phyloP scores from a whole-genome alignment of 2,797 vertebrate species.

The Cossypha dichroa region DNA sequence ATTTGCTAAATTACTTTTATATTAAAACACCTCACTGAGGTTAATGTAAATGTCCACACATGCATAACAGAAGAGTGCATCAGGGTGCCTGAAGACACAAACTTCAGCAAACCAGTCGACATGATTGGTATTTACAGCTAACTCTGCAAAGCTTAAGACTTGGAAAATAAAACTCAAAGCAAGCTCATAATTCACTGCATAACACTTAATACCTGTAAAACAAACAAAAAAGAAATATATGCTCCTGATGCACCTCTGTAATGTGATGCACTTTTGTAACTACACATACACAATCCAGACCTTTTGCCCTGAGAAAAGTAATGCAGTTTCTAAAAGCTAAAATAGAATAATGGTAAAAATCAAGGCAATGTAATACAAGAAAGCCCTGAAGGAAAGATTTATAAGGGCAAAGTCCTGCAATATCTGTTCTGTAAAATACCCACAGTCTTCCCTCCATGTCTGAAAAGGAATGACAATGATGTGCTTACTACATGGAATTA shows the following conservation, averaged over 20 bases:
- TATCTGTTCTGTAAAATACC: neutral
- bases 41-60: neutral
- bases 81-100: neutral
- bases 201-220: neutral
- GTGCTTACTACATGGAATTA: neutral
- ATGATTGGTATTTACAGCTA: neutral
- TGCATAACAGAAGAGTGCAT: rapidly evolving
- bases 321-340: neutral
- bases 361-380: neutral
- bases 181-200: neutral
- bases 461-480: neutral
- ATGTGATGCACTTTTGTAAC: neutral
- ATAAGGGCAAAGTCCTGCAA: neutral
- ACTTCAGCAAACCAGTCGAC: neutral
- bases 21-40: neutral
- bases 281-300: neutral
- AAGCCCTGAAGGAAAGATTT: neutral
- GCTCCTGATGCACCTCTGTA: neutral
- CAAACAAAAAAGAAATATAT: neutral
- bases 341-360: neutral
- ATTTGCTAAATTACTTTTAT: neutral
- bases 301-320: neutral
- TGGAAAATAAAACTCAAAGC: neutral
- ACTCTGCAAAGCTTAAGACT: neutral
- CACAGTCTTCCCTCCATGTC: neutral